phyloP scores from a whole-genome alignment of 2,113 vertebrate genomes.

The Tragulus kanchil region DNA sequence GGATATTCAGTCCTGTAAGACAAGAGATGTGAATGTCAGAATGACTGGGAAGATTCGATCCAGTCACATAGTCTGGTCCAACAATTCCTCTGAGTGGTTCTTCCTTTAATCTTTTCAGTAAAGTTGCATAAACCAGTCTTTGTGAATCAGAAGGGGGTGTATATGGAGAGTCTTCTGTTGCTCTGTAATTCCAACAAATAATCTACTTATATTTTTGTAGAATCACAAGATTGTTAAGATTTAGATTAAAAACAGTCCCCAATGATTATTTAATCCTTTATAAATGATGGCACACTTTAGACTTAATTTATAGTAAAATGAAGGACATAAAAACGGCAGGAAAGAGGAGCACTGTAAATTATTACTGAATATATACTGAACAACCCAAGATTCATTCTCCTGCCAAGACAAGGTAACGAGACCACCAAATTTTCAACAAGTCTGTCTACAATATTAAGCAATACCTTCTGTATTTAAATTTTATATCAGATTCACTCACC shows the following conservation, averaged over 20 bases:
- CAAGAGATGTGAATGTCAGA: constrained; percentile 95
- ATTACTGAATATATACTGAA: not conserved
- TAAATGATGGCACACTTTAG: not conserved
- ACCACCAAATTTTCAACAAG: not conserved
- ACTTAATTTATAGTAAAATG: not conserved
- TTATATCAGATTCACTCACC: constrained; percentile 85
- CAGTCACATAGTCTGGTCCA: constrained; percentile 95
- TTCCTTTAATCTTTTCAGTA: constrained; percentile 90
- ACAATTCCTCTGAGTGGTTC: constrained; percentile 89
- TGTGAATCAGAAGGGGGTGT: constrained; percentile 92
- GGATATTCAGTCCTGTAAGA: constrained; percentile 96
- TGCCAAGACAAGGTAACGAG: not conserved
- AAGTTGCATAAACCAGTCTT: constrained; percentile 85
- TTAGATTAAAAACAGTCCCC: constrained; percentile 11
- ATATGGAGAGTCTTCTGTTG: constrained; percentile 78
- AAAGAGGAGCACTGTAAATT: not conserved
- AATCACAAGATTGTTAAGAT: not conserved
- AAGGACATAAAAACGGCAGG: not conserved
- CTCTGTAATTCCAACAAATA: constrained; percentile 82
- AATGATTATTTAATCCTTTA: not conserved
- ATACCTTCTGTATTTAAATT: not conserved
- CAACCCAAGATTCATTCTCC: constrained; percentile 12
- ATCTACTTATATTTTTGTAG: constrained; percentile 44
- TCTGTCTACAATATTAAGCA: not conserved
- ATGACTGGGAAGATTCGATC: constrained; percentile 97